Percentiles rank a stretch among this genome's conserved stretches.
These are phyloP conservation scores for Ichneumoninae sp. DNA, from an alignment of 2,888 invertebrate species.

Conservation along the genomic window DNA sequence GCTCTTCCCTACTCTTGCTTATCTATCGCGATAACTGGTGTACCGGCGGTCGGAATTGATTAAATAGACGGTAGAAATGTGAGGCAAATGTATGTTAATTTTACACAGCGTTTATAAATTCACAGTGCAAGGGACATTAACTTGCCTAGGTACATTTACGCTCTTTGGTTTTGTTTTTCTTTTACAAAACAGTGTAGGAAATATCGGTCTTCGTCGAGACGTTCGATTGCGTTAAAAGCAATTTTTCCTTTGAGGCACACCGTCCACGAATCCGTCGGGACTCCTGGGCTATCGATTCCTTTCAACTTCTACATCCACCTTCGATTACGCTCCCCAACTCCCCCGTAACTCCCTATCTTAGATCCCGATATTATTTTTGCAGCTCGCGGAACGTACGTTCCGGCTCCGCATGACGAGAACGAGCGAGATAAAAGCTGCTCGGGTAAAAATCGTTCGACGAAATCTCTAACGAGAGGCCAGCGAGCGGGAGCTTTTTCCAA, in stretches of 20 bases:
- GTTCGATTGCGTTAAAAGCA: background rate
- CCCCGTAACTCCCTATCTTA: constrained; percentile 8
- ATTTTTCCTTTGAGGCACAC: background rate
- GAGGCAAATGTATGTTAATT: no score
- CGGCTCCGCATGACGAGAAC: constrained; percentile 8
- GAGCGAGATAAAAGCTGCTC: constrained; percentile 71
- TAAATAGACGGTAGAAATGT: no score
- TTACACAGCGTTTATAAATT: no score
- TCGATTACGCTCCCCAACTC: constrained; percentile 22
- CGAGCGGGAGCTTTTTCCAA: constrained; percentile 58
- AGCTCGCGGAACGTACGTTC: background rate
- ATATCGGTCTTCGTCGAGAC: background rate
- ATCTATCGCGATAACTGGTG: background rate
- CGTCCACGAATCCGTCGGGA: background rate
- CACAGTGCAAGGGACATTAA: no score
- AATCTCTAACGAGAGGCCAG: constrained; percentile 35
- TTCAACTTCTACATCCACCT: background rate
- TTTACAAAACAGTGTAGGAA: background rate
- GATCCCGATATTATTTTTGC: constrained; percentile 49
- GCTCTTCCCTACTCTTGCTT: background rate
- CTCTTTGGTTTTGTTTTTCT: background rate
- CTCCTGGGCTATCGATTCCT: background rate
- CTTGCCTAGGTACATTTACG: no score
- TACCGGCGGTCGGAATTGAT: background rate
- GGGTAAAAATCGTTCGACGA: constrained; percentile 72